Percentiles rank a stretch among this genome's conserved stretches.
These are phyloP conservation scores for Symphodus melops DNA, from an alignment of 2,113 vertebrate genomes.

Conservation along the genomic window DNA sequence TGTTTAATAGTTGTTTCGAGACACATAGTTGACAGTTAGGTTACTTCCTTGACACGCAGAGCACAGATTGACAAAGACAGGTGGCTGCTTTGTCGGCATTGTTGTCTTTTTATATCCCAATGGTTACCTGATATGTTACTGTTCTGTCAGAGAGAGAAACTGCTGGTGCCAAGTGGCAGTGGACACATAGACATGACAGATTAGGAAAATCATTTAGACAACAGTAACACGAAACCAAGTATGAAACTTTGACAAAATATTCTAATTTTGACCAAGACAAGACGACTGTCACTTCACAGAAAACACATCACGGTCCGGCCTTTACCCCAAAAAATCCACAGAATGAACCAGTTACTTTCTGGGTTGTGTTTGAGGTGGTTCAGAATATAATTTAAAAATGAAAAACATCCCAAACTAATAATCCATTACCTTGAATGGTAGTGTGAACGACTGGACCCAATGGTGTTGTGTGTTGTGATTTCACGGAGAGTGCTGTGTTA, in stretches of 20 bases:
- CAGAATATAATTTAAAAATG: too few species aligned
- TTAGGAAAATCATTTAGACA: background rate
- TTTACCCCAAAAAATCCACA: too few species aligned
- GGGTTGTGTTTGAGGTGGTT: too few species aligned
- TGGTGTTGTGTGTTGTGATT: too few species aligned
- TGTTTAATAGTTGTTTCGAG: background rate
- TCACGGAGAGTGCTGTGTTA: too few species aligned
- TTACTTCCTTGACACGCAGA: conserved; percentile 21
- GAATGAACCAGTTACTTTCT: too few species aligned
- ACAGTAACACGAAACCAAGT: background rate
- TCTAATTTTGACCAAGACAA: background rate
- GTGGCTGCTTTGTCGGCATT: conserved; percentile 76
- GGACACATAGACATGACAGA: conserved; percentile 6
- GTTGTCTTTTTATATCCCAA: conserved; percentile 83
- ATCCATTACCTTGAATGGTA: background rate
- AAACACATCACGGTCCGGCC: background rate
- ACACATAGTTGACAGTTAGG: background rate
- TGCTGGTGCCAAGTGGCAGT: conserved; percentile 32
- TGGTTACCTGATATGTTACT: conserved; percentile 50
- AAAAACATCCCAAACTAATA: background rate
- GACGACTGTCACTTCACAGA: background rate
- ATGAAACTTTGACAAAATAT: too few species aligned
- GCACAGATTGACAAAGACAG: conserved; percentile 76
- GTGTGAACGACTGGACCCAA: background rate
- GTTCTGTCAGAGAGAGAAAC: conserved; percentile 45